Base-by-base conservation (phyloP, 2,797 vertebrate species). In the Lithobates sylvaticus region DNA sequence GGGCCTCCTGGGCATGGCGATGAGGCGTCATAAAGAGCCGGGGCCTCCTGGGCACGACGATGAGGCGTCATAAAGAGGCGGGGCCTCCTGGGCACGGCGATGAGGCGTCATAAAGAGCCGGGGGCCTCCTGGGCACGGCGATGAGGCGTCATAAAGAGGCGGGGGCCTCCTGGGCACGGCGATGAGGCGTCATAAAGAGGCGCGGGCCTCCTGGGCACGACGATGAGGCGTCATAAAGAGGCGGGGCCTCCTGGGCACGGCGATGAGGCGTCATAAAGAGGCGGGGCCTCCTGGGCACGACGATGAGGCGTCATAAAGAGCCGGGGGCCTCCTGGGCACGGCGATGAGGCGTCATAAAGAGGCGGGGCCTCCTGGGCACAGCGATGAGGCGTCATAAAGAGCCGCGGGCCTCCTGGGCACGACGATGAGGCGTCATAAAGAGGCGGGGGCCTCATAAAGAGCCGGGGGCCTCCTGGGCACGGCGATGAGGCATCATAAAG, bases 401-500 rank as follows among this genome's bases (percentile, higher is more conserved):
- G n/a, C 10, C 10, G 13, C 27, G 13, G 13, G 67, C 75, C 54
- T 64, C 29, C 47, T 21, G 58, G 44, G 36, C 27, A 8, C 42
- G 69, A 69, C n/a, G 54, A 73, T n/a, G n/a, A n/a, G n/a, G n/a
- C n/a, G n/a, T n/a, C n/a, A n/a, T n/a, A n/a, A n/a, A n/a, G n/a
- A n/a, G n/a, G n/a, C n/a, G n/a, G n/a, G n/a, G 23, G 18, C 12
- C 27, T 79, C 21, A 68, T 10, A 72, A 15, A 50, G 42, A 42
- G n/a, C 10, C 10, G 13, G 36, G 13, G 13, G 67, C 75, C 54
- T 64, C 29, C 47, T 21, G 58, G 44, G 36, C 27, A 8, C 42
- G 69, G 58, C n/a, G 54, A 73, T 74, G 69, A 80, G 23, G 18
- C 12, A 27, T 79, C 21, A 68, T 10, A 72, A 15, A 50, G 42